Conservation (phyloP, 2,888 invertebrate genomes). For the Patella ulyssiponensis region DNA sequence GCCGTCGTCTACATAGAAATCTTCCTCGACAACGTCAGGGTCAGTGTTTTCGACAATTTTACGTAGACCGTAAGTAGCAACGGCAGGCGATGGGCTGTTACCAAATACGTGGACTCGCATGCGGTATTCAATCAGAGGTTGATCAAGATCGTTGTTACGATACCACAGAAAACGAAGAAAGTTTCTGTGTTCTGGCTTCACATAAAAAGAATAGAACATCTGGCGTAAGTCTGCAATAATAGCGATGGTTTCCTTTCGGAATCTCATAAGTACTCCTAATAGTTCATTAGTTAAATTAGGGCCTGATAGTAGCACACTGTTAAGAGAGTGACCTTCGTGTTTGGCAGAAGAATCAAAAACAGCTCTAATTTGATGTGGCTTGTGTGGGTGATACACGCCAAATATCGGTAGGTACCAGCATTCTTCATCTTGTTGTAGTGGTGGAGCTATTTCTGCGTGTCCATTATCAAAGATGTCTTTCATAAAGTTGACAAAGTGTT, state of each 20-base stretch:
- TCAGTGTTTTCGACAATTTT: conserved; percentile 16
- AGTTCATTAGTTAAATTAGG: too few species aligned
- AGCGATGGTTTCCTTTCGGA: too few species aligned
- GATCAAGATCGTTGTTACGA: conserved; percentile 16
- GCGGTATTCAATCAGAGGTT: too few species aligned
- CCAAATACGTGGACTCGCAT: conserved; percentile 48
- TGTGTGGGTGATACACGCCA: conserved; percentile 44
- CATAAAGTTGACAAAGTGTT: too few species aligned
- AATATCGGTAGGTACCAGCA: conserved; percentile 42
- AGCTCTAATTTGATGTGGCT: conserved; percentile 34
- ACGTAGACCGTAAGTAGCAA: conserved; percentile 31
- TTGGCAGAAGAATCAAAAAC: conserved; percentile 42
- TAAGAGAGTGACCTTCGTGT: too few species aligned
- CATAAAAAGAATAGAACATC: conserved; percentile 29
- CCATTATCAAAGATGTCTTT: too few species aligned
- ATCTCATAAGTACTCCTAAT: too few species aligned
- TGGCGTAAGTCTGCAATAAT: conserved; percentile 25
- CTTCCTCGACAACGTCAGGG: conserved; percentile 11
- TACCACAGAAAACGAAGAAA: conserved; percentile 31
- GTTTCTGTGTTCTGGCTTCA: conserved; percentile 20
- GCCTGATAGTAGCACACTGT: too few species aligned
- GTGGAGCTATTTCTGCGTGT: conserved; percentile 36
- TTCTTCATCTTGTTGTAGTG: conserved; percentile 26
- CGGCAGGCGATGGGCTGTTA: conserved; percentile 33
- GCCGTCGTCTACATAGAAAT: too few species aligned